Conservation (phyloP, 2,113 vertebrate species). For the Clarias batrachus region DNA sequence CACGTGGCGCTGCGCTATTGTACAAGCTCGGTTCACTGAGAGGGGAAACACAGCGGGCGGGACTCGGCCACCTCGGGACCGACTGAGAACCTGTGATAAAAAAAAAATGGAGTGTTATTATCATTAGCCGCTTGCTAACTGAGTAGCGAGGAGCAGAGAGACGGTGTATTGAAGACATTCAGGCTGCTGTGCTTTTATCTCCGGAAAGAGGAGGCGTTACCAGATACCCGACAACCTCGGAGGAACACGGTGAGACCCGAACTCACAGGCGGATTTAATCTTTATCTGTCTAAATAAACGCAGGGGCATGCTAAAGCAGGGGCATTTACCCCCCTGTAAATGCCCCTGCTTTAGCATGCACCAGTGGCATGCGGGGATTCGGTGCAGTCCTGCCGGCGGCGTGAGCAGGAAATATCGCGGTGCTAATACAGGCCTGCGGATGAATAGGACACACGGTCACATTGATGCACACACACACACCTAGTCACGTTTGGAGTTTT, state of each 20-base stretch:
- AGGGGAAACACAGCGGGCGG: not conserved
- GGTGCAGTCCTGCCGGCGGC: slow-evolving; percentile 48
- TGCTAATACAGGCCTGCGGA: slow-evolving; percentile 54
- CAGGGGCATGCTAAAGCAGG: not conserved
- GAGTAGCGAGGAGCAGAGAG: too few species aligned
- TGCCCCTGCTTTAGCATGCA: too few species aligned
- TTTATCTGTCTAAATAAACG: not conserved
- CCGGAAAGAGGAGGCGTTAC: slow-evolving; percentile 30
- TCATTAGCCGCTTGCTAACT: not conserved
- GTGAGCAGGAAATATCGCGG: slow-evolving; percentile 63
- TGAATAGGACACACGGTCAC: slow-evolving; percentile 26
- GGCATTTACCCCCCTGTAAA: too few species aligned
- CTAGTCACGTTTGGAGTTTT: not conserved
- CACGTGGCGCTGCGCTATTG: slow-evolving; percentile 30
- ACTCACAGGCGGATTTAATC: slow-evolving; percentile 23
- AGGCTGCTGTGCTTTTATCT: not conserved
- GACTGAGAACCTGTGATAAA: not conserved
- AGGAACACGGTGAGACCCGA: slow-evolving; percentile 63
- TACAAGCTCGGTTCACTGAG: not conserved
- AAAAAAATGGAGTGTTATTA: not conserved
- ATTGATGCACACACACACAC: not conserved
- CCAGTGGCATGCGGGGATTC: slow-evolving; percentile 53
- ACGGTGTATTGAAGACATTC: not conserved
- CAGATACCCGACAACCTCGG: slow-evolving; percentile 60
- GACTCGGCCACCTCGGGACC: too few species aligned